phyloP scores from a whole-genome alignment of 23 tunicate genomes.

The Halocynthia aurantium region DNA sequence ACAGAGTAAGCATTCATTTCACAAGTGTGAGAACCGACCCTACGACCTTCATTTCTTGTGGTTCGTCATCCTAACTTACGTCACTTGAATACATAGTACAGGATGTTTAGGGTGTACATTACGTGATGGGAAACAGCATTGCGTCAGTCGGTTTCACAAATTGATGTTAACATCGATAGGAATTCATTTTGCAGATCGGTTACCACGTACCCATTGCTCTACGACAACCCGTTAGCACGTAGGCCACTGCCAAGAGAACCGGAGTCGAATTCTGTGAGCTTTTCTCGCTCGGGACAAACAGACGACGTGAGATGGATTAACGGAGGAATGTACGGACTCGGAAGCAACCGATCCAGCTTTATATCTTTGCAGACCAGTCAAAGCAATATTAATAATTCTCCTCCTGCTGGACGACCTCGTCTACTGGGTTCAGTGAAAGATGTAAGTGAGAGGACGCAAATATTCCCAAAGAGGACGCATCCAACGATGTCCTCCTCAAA shows the following conservation, averaged over 20 bases:
- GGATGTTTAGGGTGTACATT: too few species aligned
- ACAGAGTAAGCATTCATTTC: too few species aligned
- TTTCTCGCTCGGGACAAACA: not conserved
- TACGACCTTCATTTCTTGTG: too few species aligned
- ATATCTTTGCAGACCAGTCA: constrained; percentile 15
- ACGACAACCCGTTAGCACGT: constrained; percentile 65
- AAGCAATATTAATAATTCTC: not conserved
- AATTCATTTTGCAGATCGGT: constrained; percentile 31
- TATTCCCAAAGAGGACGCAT: too few species aligned
- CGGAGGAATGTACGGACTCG: constrained; percentile 62
- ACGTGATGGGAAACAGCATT: not conserved
- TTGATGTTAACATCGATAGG: not conserved
- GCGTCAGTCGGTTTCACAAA: not conserved
- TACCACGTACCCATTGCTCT: constrained; percentile 50
- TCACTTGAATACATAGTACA: too few species aligned
- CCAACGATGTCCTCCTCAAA: too few species aligned
- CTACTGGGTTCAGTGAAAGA: not conserved
- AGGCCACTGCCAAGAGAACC: constrained; percentile 75
- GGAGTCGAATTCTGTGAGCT: not conserved
- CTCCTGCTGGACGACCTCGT: not conserved
- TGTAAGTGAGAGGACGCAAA: too few species aligned
- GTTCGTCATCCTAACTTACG: too few species aligned
- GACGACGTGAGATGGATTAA: constrained; percentile 55
- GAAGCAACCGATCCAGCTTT: constrained; percentile 20
- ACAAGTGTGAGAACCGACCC: too few species aligned